Percentiles rank a stretch among this genome's conserved stretches.
Conservation (phyloP, 2,113 vertebrate genomes). For the Xyliphius kryptos region DNA sequence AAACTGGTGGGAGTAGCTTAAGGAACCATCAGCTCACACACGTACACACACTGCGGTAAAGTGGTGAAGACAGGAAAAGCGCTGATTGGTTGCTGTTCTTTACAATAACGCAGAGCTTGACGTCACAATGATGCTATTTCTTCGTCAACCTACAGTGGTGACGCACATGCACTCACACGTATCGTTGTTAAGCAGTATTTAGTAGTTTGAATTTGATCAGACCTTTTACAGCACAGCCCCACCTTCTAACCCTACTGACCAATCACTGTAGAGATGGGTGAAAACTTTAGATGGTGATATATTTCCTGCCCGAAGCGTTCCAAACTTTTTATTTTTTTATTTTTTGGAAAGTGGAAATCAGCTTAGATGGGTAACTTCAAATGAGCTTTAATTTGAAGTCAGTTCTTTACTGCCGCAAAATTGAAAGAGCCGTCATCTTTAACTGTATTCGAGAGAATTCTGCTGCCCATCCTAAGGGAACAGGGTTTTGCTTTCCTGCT, state of each 20-base stretch:
- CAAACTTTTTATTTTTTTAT: too few relatives aligned
- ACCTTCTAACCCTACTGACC: not conserved
- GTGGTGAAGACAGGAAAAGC: slow-evolving; percentile 5
- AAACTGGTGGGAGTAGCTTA: too few relatives aligned
- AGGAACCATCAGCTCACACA: slow-evolving; percentile 7
- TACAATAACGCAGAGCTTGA: slow-evolving; percentile 47
- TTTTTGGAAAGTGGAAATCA: too few relatives aligned
- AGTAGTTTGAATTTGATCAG: too few relatives aligned
- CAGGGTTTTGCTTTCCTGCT: slow-evolving; percentile 10
- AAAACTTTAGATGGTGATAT: not conserved
- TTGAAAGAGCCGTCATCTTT: not conserved
- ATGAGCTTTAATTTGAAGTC: not conserved
- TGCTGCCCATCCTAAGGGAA: slow-evolving; percentile 20
- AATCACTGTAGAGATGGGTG: not conserved
- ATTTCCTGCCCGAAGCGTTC: too few relatives aligned
- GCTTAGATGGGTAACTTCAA: not conserved
- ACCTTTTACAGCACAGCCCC: not conserved
- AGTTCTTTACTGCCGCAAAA: not conserved
- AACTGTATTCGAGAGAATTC: slow-evolving; percentile 13
- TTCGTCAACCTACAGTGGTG: slow-evolving; percentile 1
- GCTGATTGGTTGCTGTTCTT: slow-evolving; percentile 52
- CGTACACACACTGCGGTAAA: slow-evolving; percentile 35
- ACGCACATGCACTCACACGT: not conserved
- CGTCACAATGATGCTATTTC: slow-evolving; percentile 2
- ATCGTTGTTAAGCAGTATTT: too few relatives aligned